phyloP scores from a whole-genome alignment of 2,113 vertebrate genomes.

The Oncorhynchus kisutch region DNA sequence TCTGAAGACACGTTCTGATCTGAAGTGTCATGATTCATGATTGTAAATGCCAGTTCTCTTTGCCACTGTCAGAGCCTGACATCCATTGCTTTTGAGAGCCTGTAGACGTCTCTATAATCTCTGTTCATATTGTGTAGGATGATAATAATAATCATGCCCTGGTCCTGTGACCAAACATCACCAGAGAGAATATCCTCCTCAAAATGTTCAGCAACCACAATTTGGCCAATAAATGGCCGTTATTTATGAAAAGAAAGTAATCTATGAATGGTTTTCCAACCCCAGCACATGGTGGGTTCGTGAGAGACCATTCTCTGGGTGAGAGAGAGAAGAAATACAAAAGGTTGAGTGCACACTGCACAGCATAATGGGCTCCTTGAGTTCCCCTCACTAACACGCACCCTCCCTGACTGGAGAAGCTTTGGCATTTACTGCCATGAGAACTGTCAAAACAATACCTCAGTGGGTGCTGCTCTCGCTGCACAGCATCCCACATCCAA shows the following conservation, averaged over 20 bases:
- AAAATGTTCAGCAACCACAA: not conserved
- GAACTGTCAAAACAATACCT: conserved; percentile 54
- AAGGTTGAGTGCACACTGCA: conserved; percentile 34
- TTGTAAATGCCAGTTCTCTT: not conserved
- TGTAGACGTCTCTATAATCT: not conserved
- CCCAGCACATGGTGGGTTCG: not conserved
- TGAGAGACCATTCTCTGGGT: not conserved
- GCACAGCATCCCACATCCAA: not conserved
- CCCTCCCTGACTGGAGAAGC: conserved; percentile 36
- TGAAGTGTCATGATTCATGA: not conserved
- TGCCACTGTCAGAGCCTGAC: too few relatives aligned
- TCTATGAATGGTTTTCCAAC: not conserved
- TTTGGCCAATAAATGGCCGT: not conserved
- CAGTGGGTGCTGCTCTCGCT: conserved; percentile 20
- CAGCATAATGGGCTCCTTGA: conserved; percentile 48
- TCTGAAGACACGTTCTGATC: not conserved
- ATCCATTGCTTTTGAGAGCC: not conserved
- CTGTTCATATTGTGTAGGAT: not conserved
- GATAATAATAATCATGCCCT: not conserved
- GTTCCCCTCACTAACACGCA: conserved; percentile 35
- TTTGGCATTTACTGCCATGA: conserved; percentile 46
- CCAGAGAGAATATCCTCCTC: not conserved
- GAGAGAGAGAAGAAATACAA: not conserved
- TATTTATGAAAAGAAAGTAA: not conserved
- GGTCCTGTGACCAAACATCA: not conserved